Base-by-base conservation (phyloP, 2,113 vertebrate genomes). In the Heterotilapia buettikoferi region DNA sequence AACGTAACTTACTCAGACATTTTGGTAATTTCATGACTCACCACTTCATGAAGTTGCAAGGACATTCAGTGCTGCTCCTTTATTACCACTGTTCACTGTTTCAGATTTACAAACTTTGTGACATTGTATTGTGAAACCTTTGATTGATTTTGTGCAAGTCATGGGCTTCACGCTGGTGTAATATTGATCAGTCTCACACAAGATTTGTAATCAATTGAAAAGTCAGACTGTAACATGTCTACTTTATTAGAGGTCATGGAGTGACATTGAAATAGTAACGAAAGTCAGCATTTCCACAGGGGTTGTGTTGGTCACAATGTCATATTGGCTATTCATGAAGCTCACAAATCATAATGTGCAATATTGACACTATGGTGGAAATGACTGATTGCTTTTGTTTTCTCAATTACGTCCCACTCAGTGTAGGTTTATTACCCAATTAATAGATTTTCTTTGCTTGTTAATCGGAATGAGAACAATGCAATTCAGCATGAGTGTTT, bases 1-100 rank as follows among this genome's bases (percentile, higher is more conserved):
- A 68, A 81, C 84, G 26, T 84, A 87, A 85, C 78, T 33, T 54
- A n/a, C 80, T 90, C 84, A 83, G 73, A 90, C 8, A 29, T 88
- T 86, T 86, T 78, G 36, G 79, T 82, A 71, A 92, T 93, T 92
- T 93, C 86, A 88, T 86, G 86, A 93, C 11, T 87, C 80, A 24
- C 26, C 80, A 82, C 76, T 68, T 87, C 73, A 80, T 68, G 59
- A 63, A 40, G 31, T 56, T 31, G 56, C 13, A 3, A 53, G 56
- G 31, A 38, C 54, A 33, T 79, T 84, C 31, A 21, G 9, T 18
- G 16, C 11, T 50, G 45, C 52, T 86, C 9, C 52, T 89, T 26
- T 68, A 84, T 80, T 36, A 36, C 9, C 12, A 73, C 36, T 10
- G 21, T 52, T 57, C 82, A 50, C 21, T 12, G 21, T 50, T 86